Evolutionary conservation across 2,888 invertebrate species (phyloP).

Genomic region (Conomelus anceps): DNA sequence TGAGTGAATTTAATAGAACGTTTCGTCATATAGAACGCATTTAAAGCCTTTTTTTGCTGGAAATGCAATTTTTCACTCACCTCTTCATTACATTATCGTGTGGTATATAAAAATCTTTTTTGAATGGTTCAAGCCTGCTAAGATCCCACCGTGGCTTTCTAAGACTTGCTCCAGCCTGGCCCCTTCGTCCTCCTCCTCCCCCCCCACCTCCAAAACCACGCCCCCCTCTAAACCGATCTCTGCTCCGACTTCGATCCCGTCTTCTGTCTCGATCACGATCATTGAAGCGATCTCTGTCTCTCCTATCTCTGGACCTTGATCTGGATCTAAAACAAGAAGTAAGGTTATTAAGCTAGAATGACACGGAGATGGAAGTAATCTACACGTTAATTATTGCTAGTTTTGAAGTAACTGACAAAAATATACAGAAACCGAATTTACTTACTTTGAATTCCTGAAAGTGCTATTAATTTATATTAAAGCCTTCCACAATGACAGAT

Average conservation of each 20-base stretch:
- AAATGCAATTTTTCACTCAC: constrained; percentile 20
- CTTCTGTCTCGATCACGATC: constrained; percentile 22
- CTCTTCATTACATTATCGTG: constrained; percentile 59
- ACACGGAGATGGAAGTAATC: too few relatives aligned
- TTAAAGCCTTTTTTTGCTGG: too few relatives aligned
- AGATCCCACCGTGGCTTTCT: constrained; percentile 86
- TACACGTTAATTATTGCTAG: too few relatives aligned
- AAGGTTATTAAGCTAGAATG: too few relatives aligned
- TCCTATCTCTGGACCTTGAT: constrained; percentile 20
- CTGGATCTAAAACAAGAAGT: constrained; percentile 19
- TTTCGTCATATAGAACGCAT: too few relatives aligned
- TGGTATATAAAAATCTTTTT: constrained; percentile 89
- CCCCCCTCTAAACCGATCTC: constrained; percentile 5
- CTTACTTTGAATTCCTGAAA: too few relatives aligned
- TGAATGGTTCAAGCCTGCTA: constrained; percentile 70
- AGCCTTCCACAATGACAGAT: too few relatives aligned
- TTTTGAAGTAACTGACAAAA: too few relatives aligned
- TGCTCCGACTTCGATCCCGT: constrained; percentile 3
- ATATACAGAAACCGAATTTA: too few relatives aligned
- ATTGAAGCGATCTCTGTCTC: constrained; percentile 23
- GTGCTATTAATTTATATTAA: too few relatives aligned
- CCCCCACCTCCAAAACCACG: constrained; percentile 39
- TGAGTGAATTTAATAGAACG: constrained; percentile 20
- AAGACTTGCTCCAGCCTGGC: constrained; percentile 50
- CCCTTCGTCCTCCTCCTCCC: constrained; percentile 41